These are phyloP conservation scores for Scrobipalpa atriplicella DNA, from an alignment of 2,888 invertebrate genomes.

Conservation along the genomic window DNA sequence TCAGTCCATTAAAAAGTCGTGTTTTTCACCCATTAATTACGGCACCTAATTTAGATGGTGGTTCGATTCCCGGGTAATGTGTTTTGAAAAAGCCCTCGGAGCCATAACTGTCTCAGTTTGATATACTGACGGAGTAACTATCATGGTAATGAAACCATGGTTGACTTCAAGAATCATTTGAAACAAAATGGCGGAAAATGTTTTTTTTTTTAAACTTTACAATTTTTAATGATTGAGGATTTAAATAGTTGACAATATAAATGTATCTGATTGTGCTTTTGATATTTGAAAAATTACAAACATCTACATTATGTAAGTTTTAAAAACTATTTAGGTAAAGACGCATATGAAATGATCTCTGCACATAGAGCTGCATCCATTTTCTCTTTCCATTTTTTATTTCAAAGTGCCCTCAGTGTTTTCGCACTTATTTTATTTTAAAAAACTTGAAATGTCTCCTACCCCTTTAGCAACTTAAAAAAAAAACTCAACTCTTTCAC, in stretches of 20 bases:
- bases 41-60: constrained; percentile 51
- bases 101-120: constrained; percentile 43
- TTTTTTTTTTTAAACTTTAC: too few species aligned
- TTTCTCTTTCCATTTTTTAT: too few species aligned
- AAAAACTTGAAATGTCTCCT: background rate
- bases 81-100: constrained; percentile 39
- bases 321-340: too few species aligned
- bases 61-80: constrained; percentile 21
- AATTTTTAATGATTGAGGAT: too few species aligned
- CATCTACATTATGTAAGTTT: too few species aligned
- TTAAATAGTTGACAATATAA: too few species aligned
- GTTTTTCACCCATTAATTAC: constrained; percentile 44
- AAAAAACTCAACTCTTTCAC: background rate
- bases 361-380: too few species aligned
- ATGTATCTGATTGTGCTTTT: too few species aligned
- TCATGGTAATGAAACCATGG: constrained; percentile 32
- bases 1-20: constrained; percentile 28
- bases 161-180: constrained; percentile 1
- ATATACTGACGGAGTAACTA: constrained; percentile 39
- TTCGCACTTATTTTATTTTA: too few species aligned
- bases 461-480: background rate
- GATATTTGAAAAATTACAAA: too few species aligned
- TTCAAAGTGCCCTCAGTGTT: too few species aligned
- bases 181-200: background rate
- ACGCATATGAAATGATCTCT: too few species aligned